Evolutionary conservation across 2,888 invertebrate genomes (phyloP).

Genomic region (Diogma glabrata): DNA sequence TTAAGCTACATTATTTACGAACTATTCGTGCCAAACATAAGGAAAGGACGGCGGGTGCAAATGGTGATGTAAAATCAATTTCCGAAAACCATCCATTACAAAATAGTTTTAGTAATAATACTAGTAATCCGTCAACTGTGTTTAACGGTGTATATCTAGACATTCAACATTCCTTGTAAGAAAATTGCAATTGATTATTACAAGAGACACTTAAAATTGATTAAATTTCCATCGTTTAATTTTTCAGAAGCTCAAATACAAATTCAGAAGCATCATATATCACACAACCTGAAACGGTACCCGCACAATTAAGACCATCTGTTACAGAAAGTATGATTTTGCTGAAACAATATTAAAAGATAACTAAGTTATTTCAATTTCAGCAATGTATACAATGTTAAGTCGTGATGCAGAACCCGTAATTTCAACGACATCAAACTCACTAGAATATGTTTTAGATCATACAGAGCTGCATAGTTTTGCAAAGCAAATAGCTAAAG

Average conservation of each 20-base stretch:
- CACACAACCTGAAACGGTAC: conserved; percentile 37
- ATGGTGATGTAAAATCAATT: neutral
- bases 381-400: conserved; percentile 31
- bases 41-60: conserved; percentile 5
- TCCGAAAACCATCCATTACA: too few species aligned
- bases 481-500: conserved; percentile 66
- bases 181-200: conserved; percentile 6
- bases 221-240: conserved; percentile 3
- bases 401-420: conserved; percentile 21
- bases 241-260: conserved; percentile 22
- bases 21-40: conserved; percentile 18
- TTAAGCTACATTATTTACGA: conserved; percentile 19
- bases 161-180: conserved; percentile 26
- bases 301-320: conserved; percentile 34
- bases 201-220: neutral
- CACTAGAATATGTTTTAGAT: conserved; percentile 35
- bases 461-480: conserved; percentile 53
- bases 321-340: conserved; percentile 51
- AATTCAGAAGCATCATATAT: conserved; percentile 40
- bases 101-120: neutral
- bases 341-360: conserved; percentile 20
- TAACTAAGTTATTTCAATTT: conserved; percentile 6
- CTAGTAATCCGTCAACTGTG: neutral
- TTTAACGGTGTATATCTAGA: conserved; percentile 29
- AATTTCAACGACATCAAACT: conserved; percentile 7